Evolutionary conservation across 2,888 invertebrate genomes (phyloP).

Genomic region (Strigamia crassipes): DNA sequence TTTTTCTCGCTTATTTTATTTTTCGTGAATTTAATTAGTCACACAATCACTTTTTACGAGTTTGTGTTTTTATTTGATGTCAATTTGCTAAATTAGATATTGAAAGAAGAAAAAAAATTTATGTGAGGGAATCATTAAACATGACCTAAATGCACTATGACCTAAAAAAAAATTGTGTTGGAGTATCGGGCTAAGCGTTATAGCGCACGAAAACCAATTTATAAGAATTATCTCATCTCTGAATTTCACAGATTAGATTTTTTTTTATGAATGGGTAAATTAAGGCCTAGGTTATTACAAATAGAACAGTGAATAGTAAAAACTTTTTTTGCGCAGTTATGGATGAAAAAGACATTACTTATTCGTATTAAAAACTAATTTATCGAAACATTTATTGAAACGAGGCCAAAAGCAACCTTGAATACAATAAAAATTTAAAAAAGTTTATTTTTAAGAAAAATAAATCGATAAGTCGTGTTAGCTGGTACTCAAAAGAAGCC

Average conservation of each 20-base stretch:
- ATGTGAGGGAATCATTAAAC: conserved; percentile 6
- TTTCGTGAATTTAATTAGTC: neutral
- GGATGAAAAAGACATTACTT: no score
- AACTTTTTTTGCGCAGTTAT: no score
- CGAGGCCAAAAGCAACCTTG: neutral
- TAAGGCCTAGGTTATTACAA: no score
- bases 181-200: neutral
- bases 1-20: no score
- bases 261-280: neutral
- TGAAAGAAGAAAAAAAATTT: neutral
- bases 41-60: neutral
- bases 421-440: neutral
- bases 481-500: neutral
- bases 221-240: neutral
- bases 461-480: neutral
- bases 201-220: neutral
- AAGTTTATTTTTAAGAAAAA: neutral
- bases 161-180: conserved; percentile 24
- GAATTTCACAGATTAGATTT: neutral
- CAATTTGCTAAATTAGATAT: neutral
- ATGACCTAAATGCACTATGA: conserved; percentile 1
- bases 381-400: neutral
- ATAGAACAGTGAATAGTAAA: no score
- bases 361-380: no score
- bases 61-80: neutral